A percentile compares a stretch with the other conserved stretches of the same genome.
These are phyloP conservation scores for Diabrotica virgifera DNA, from an alignment of 1,140 invertebrate genomes.

Conservation along the genomic window DNA sequence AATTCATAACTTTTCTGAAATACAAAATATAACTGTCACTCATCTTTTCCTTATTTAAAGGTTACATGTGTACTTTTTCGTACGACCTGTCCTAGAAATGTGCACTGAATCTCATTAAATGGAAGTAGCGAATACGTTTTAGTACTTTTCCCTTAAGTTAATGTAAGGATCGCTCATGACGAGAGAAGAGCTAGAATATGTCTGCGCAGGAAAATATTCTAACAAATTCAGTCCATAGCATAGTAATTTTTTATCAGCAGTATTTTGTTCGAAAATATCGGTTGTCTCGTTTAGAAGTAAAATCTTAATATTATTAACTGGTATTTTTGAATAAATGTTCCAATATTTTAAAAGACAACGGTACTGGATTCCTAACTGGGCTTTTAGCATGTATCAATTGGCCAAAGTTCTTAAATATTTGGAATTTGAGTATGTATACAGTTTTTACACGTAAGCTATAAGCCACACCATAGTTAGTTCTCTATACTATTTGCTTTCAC, in stretches of 20 bases:
- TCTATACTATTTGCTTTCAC: too few relatives aligned
- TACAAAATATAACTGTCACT: too few relatives aligned
- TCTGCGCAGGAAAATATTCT: not conserved
- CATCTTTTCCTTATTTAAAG: too few relatives aligned
- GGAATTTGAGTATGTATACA: not conserved
- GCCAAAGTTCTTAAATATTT: not conserved
- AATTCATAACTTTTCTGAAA: too few relatives aligned
- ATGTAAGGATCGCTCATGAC: not conserved
- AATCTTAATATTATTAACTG: not conserved
- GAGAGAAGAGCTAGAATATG: not conserved
- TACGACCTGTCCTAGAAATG: not conserved
- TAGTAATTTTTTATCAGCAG: not conserved
- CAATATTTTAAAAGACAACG: not conserved
- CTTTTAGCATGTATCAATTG: not conserved
- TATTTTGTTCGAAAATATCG: not conserved
- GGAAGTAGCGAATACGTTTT: not conserved
- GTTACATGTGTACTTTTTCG: too few relatives aligned
- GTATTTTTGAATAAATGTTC: not conserved
- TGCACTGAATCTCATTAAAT: slow-evolving; percentile 2
- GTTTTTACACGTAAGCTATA: too few relatives aligned
- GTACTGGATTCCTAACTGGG: not conserved
- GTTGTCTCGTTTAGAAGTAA: not conserved
- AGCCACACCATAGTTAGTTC: too few relatives aligned
- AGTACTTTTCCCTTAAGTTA: not conserved
- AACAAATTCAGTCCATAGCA: not conserved